phyloP scores from a whole-genome alignment of 1,140 invertebrate genomes.

The Drosophila rufa region DNA sequence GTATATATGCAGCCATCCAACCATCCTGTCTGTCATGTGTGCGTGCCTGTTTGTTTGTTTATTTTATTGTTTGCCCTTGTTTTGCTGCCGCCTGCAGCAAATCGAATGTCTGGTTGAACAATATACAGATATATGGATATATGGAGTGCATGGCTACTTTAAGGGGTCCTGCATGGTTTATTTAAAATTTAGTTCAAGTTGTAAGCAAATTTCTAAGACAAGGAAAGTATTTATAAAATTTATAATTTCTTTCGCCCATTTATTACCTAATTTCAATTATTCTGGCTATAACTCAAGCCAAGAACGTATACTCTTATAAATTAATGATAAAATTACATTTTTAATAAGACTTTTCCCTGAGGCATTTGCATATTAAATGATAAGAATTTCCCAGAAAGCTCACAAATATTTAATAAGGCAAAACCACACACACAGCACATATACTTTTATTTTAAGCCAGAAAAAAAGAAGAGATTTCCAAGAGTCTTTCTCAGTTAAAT shows the following conservation, averaged over 20 bases:
- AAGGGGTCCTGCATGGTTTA: not conserved
- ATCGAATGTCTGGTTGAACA: conserved; percentile 40
- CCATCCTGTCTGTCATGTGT: conserved; percentile 48
- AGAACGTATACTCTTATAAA: not conserved
- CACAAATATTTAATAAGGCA: conserved; percentile 18
- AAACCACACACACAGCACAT: not conserved
- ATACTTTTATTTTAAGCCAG: conserved; percentile 19
- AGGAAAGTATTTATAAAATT: not conserved
- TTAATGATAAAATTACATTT: conserved; percentile 8
- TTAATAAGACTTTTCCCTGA: not conserved
- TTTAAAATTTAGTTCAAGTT: not conserved
- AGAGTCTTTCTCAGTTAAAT: conserved; percentile 29
- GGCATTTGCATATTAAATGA: conserved; percentile 18
- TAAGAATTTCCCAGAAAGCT: conserved; percentile 10
- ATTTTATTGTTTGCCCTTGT: conserved; percentile 58
- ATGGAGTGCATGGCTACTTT: not conserved
- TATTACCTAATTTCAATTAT: not conserved
- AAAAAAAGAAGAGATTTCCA: not conserved
- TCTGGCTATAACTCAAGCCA: no score
- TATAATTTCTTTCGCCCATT: not conserved
- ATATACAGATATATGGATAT: conserved; percentile 2
- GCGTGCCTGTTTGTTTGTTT: conserved; percentile 54
- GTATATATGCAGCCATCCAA: not conserved
- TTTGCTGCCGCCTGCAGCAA: conserved; percentile 42
- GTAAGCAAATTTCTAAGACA: not conserved